Conservation (phyloP, 2,113 vertebrate species). For the Gambusia holbrooki region DNA sequence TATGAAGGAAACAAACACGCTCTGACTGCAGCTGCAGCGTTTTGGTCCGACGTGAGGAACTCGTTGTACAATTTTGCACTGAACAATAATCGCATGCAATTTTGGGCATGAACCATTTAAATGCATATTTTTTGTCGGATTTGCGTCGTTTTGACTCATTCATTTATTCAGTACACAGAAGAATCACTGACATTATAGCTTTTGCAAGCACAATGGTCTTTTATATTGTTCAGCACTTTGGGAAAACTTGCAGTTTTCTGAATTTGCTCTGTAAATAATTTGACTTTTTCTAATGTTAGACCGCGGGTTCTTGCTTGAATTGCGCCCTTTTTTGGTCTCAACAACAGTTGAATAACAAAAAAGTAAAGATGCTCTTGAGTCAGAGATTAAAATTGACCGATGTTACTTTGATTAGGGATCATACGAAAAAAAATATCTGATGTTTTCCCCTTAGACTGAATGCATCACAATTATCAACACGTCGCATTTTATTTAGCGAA, state of each 20-base stretch:
- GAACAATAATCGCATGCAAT: neutral
- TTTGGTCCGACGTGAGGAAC: slow-evolving; percentile 40
- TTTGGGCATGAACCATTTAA: neutral
- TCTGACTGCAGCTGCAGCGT: slow-evolving; percentile 78
- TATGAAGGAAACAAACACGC: slow-evolving; percentile 73
- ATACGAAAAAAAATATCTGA: neutral
- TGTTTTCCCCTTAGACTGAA: neutral
- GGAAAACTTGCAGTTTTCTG: no score
- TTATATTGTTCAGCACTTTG: no score
- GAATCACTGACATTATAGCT: neutral
- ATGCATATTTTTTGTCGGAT: slow-evolving; percentile 7
- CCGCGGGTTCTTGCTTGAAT: neutral
- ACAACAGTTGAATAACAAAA: neutral
- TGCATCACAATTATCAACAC: no score
- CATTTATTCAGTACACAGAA: slow-evolving; percentile 1
- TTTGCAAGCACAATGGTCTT: no score
- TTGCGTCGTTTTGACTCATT: slow-evolving; percentile 11
- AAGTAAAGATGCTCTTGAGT: neutral
- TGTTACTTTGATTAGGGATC: neutral
- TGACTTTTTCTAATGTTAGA: neutral
- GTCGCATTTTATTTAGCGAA: neutral
- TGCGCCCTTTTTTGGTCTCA: neutral
- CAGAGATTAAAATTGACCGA: no score
- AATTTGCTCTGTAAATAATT: no score
- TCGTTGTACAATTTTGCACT: slow-evolving; percentile 11